Evolutionary conservation across 2,888 invertebrate species (phyloP), one percentile per base, ranked within the genome.

Genomic region (Matsumyia berberina): DNA sequence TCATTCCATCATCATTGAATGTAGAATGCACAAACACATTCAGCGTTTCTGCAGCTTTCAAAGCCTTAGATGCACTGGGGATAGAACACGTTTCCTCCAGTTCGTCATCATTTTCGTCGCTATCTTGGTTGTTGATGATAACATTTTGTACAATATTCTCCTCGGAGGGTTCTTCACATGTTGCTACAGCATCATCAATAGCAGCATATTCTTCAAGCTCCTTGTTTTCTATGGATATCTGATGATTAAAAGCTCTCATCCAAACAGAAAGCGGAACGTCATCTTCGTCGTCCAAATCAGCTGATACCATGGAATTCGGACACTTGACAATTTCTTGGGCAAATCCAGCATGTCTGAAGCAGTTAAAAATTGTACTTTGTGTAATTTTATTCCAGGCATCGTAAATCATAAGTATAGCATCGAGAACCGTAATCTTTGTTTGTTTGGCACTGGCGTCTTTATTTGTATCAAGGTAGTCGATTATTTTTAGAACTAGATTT

Each of bases 351-450:
- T 55, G 55, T 12, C 55, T 33, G 15, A 33, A 55, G 55, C 55
- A 55, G 55, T 53, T 53, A 31, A 55, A 55, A 55, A 31, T 60
- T 15, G 33, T 31, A 33, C 31, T 31, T 33, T 53, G 1, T 5
- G 53, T 53, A 24, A 39, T 24, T 39, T 60, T 31, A 62, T 62
- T 62, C 44, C 44, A 31, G 44, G 29, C 33, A 17, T 44, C 12
- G 62, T 62, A 62, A 62, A 46, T 17, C 62, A 44, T 46, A 33
- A 62, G 42, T 42, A 62, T 33, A 62, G 46, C 46, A 46, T 62
- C 62, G 31, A 44, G 46, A 33, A 62, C 42, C 44, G 62, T 62
- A 31, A 62, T 62, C 17, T 58, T 58, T 58, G 24, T 11, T 57
- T 57, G 39, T 11, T 57, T 57, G 55, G 17, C 31, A 31, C 31